phyloP scores from a whole-genome alignment of 2,888 invertebrate species.

The Bellardia bayeri region DNA sequence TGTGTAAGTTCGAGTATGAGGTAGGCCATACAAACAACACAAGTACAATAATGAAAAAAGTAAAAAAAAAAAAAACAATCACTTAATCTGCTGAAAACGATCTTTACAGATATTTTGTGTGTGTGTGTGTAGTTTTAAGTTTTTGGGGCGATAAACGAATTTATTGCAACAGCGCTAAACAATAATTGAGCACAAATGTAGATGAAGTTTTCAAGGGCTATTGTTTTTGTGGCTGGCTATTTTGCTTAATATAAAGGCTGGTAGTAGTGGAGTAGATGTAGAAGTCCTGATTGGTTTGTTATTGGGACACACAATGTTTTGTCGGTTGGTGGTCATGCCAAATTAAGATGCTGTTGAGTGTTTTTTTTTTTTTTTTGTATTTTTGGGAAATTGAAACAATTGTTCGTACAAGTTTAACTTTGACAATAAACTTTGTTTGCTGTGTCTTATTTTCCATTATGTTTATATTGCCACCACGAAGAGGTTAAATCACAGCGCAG shows the following conservation, averaged over 20 bases:
- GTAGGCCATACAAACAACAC: slow-evolving; percentile 53
- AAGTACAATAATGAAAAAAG: slow-evolving; percentile 38
- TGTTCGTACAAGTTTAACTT: slow-evolving; percentile 58
- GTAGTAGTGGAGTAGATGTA: slow-evolving; percentile 28
- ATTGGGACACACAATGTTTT: slow-evolving; percentile 62
- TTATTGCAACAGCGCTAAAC: slow-evolving; percentile 82
- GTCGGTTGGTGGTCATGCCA: slow-evolving; percentile 71
- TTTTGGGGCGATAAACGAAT: slow-evolving; percentile 83
- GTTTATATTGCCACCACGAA: slow-evolving; percentile 75
- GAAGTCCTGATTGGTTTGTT: slow-evolving; percentile 57
- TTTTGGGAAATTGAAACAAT: slow-evolving; percentile 74
- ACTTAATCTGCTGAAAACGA: slow-evolving; percentile 80
- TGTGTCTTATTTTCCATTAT: slow-evolving; percentile 57
- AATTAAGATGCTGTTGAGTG: slow-evolving; percentile 75
- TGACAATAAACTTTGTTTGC: slow-evolving; percentile 65
- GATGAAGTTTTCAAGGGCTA: slow-evolving; percentile 73
- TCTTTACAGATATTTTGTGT: slow-evolving; percentile 77
- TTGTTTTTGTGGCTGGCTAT: slow-evolving; percentile 49
- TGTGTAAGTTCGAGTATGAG: slow-evolving; percentile 28
- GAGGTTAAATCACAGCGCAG: slow-evolving; percentile 42
- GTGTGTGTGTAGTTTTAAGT: slow-evolving; percentile 38
- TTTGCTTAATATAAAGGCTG: slow-evolving; percentile 15
- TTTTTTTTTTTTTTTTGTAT: slow-evolving; percentile 58
- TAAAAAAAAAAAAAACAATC: slow-evolving; percentile 73
- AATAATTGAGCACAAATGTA: slow-evolving; percentile 79